Evolutionary conservation across 1,140 invertebrate species (phyloP).

Genomic region (Sitobion miscanthi): DNA sequence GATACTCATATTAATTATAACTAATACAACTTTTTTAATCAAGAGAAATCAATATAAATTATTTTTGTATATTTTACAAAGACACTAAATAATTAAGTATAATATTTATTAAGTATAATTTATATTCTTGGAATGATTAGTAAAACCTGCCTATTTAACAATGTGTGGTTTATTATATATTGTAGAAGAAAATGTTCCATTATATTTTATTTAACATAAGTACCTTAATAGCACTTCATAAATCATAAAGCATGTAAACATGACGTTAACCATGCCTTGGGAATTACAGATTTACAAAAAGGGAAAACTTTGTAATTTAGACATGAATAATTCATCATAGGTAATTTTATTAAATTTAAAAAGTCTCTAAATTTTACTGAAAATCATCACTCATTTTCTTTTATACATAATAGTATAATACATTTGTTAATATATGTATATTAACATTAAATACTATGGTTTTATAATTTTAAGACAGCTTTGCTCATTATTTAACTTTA

Average conservation of each 20-base stretch:
- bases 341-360: background rate
- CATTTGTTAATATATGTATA: background rate
- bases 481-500: too few species aligned
- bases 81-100: background rate
- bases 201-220: constrained; percentile 1
- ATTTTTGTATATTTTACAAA: background rate
- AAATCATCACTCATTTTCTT: background rate
- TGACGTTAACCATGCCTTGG: background rate
- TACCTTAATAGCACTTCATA: background rate
- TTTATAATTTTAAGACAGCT: too few species aligned
- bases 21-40: background rate
- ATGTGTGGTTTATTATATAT: background rate
- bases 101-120: too few species aligned
- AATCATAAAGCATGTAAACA: background rate
- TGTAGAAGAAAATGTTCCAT: background rate
- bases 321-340: background rate
- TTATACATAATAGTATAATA: background rate
- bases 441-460: background rate
- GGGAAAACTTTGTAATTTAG: background rate
- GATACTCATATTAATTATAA: background rate
- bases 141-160: background rate
- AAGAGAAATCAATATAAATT: background rate
- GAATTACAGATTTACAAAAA: background rate
- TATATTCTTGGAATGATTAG: background rate
- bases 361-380: background rate